These are phyloP conservation scores for Bombus polaris DNA, from an alignment of 1,140 invertebrate genomes.

Conservation along the genomic window DNA sequence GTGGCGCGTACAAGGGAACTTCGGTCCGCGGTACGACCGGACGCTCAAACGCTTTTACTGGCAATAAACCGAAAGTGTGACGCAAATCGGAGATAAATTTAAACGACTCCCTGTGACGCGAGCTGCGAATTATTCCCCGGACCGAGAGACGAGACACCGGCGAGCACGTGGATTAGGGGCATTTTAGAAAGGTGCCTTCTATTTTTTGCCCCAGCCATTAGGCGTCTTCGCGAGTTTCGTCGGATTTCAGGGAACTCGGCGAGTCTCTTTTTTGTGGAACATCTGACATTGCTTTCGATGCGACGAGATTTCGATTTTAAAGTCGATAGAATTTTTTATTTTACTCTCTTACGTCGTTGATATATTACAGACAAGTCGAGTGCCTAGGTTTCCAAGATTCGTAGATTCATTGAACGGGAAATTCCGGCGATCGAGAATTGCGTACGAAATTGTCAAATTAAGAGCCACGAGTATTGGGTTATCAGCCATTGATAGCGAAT, in stretches of 20 bases:
- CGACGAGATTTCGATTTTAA: too few species aligned
- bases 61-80: slow-evolving; percentile 50
- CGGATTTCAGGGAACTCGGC: not conserved
- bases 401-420: not conserved
- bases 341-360: too few species aligned
- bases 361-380: too few species aligned
- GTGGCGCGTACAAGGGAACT: not conserved
- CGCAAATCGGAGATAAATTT: slow-evolving; percentile 54
- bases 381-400: not conserved
- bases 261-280: not conserved
- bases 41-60: slow-evolving; percentile 40
- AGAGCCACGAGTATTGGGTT: not conserved
- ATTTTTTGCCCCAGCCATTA: not conserved
- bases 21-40: not conserved
- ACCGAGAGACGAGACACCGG: not conserved
- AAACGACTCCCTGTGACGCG: slow-evolving; percentile 39
- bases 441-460: not conserved
- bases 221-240: not conserved
- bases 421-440: not conserved
- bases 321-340: too few species aligned
- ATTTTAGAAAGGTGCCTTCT: not conserved
- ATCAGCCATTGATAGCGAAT: not conserved
- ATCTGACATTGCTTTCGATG: not conserved
- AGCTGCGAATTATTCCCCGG: slow-evolving; percentile 33
- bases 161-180: slow-evolving; percentile 3